Conservation (phyloP, 2,113 vertebrate genomes). For the Chionodraco myersi region DNA sequence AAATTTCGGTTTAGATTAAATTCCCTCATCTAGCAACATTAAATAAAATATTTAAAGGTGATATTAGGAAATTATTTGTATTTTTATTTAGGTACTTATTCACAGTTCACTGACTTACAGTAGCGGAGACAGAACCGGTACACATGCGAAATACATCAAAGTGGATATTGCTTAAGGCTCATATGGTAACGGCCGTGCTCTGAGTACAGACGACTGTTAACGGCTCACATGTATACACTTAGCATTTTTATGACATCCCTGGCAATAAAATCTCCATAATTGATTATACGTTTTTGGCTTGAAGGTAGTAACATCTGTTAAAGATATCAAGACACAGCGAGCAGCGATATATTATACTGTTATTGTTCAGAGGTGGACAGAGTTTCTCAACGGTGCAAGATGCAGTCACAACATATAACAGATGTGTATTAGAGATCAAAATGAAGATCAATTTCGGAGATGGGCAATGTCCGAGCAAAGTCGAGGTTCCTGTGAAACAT, state of each 20-base stretch:
- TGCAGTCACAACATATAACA: too few relatives aligned
- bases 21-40: neutral
- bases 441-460: too few relatives aligned
- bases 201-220: constrained; percentile 56
- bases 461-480: too few relatives aligned
- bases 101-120: neutral
- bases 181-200: constrained; percentile 39
- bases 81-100: neutral
- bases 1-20: neutral
- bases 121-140: constrained; percentile 1
- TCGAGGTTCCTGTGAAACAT: too few relatives aligned
- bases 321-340: constrained; percentile 41
- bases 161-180: constrained; percentile 35
- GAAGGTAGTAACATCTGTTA: constrained; percentile 60
- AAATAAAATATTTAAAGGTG: neutral
- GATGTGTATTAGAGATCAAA: too few relatives aligned
- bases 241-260: constrained; percentile 65
- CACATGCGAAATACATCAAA: constrained; percentile 19
- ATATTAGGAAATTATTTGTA: constrained; percentile 1
- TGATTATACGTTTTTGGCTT: constrained; percentile 71
- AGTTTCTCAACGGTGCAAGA: too few relatives aligned
- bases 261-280: constrained; percentile 69
- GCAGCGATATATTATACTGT: neutral
- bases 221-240: constrained; percentile 64
- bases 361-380: too few relatives aligned